Conservation (phyloP, 2,888 invertebrate genomes). For the Sarcophaga carnaria region DNA sequence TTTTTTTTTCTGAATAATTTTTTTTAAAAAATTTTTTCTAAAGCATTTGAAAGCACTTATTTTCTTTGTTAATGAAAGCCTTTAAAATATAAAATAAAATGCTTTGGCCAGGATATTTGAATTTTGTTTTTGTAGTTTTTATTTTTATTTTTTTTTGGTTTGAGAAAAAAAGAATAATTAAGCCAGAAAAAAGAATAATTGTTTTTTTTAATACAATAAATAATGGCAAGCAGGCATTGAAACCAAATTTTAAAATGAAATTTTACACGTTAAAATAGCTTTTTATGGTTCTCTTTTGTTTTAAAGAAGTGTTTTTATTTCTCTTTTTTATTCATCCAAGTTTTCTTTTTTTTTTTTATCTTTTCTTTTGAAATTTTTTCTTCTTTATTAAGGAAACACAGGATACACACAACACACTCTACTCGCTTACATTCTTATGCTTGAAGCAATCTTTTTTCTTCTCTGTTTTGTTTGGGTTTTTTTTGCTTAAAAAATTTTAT, state of each 20-base stretch:
- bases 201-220: background rate
- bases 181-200: background rate
- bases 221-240: background rate
- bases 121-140: background rate
- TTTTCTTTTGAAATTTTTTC: background rate
- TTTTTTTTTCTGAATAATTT: background rate
- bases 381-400: background rate
- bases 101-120: background rate
- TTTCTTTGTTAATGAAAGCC: background rate
- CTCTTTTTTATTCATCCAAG: background rate
- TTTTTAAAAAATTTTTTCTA: background rate
- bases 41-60: background rate
- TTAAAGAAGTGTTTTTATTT: background rate
- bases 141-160: background rate
- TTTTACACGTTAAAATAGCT: too few relatives aligned
- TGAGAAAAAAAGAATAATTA: background rate
- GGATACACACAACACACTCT: conserved; percentile 38
- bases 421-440: conserved; percentile 5
- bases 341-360: too few relatives aligned
- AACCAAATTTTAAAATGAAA: background rate
- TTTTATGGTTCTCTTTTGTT: background rate
- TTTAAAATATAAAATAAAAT: background rate
- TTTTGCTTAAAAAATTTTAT: background rate
- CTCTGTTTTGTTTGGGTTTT: too few relatives aligned
- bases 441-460: background rate